phyloP scores from a whole-genome alignment of 53 echinoderm and acorn worm species.

The Patiria pectinifera region DNA sequence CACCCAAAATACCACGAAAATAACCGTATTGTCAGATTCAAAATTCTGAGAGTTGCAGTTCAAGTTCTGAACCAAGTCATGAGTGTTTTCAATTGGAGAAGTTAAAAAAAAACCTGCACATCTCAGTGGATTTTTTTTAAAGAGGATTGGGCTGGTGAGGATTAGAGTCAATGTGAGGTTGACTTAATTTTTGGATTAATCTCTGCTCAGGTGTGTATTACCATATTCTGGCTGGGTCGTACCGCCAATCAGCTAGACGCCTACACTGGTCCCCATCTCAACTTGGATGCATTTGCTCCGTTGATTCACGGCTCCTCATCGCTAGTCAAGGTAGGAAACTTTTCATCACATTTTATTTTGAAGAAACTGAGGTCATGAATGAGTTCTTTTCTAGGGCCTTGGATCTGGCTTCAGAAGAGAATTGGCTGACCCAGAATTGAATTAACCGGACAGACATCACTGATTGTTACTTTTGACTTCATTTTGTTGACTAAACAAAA shows the following conservation, averaged over 20 bases:
- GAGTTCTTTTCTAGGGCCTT: too few species aligned
- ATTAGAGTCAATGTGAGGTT: background rate
- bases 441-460: background rate
- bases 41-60: too few species aligned
- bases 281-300: slow-evolving; percentile 61
- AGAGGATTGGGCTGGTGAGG: background rate
- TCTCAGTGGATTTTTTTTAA: background rate
- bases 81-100: too few species aligned
- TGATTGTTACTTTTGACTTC: background rate
- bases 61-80: too few species aligned
- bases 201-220: slow-evolving; percentile 64
- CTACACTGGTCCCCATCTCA: slow-evolving; percentile 66
- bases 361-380: background rate
- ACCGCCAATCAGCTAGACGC: slow-evolving; percentile 44
- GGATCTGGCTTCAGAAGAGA: too few species aligned
- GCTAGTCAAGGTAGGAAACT: slow-evolving; percentile 26
- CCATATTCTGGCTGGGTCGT: slow-evolving; percentile 69
- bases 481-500: background rate
- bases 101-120: too few species aligned
- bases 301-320: slow-evolving; percentile 52
- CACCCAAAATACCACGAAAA: too few species aligned
- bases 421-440: background rate
- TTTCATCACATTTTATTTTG: background rate
- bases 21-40: too few species aligned
- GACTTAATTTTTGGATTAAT: background rate